A percentile compares a stretch with the other conserved stretches of the same genome.
Conservation (phyloP, 2,888 invertebrate genomes). For the Brachyptera putata region DNA sequence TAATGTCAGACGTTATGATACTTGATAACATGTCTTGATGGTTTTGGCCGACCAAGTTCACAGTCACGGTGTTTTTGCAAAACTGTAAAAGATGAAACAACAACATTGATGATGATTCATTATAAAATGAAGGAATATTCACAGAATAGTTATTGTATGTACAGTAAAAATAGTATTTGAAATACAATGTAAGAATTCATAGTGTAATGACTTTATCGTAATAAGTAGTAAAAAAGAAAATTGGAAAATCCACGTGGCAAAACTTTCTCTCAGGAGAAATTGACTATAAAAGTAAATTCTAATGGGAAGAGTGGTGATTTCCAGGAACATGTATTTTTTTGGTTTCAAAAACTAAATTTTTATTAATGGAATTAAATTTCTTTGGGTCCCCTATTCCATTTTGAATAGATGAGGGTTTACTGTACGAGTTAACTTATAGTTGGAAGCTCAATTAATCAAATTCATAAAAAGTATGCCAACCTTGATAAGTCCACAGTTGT, state of each 20-base stretch:
- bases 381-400: background rate
- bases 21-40: constrained; percentile 2
- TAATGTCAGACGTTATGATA: background rate
- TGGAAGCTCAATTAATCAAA: background rate
- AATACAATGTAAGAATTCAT: too few species aligned
- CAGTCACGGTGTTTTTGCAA: constrained; percentile 9
- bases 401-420: background rate
- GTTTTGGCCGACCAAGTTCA: background rate
- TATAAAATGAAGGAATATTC: background rate
- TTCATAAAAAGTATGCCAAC: background rate
- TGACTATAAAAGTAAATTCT: too few species aligned
- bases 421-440: background rate
- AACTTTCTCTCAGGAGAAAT: too few species aligned
- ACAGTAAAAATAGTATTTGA: too few species aligned
- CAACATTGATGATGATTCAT: background rate
- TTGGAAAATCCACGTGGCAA: too few species aligned
- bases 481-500: constrained; percentile 20
- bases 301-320: background rate
- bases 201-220: too few species aligned
- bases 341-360: too few species aligned
- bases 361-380: too few species aligned
- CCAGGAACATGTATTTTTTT: too few species aligned
- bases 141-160: background rate
- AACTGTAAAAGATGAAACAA: background rate
- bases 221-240: background rate